Base-by-base conservation (phyloP, 1,140 invertebrate species). In the Agraylea sexmaculata region DNA sequence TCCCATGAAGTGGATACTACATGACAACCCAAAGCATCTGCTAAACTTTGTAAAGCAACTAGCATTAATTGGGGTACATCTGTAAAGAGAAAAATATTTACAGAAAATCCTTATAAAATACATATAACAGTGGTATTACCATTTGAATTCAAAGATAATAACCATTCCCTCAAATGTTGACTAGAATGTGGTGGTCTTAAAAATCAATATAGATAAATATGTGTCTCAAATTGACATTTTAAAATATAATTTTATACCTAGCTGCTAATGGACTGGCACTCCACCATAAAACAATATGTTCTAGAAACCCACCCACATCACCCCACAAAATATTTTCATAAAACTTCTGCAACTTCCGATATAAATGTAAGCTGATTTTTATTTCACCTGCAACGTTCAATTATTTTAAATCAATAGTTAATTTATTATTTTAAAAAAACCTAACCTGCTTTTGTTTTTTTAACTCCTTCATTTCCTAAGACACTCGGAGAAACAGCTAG, bases 271-370 rank as follows among this genome's bases (percentile, higher is more conserved):
- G 75, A 42, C 71, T 74, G 1, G 72, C 57, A 4, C 76, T 77
- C 81, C 81, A 85, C 82, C 81, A 86, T 1, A 86, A 60, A n/a
- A 86, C 63, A 4, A 83, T 74, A 47, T 86, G 80, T 53, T 86
- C 81, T 31, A 83, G 58, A 53, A 74, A 80, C 28, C 73, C 73
- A 3, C 80, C 81, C 3, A 83, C 73, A 45, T 81, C 74, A 2
- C 75, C 75, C 82, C 81, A 85, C 12, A 81, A 45, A 37, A 64
- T 58, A 37, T 63, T 68, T 48, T 68, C 64, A 42, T 68, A 68
- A 45, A 62, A 66, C 40, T 66, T 60, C 2, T 62, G 59, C 4
- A 68, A 60, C 48, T 64, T 64, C 19, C 61, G 58, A 16, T 62
- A 63, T 8, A 62, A 55, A 49, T 60, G 64, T 38, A 62, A 63